Evolutionary conservation across 2,797 vertebrate genomes (phyloP).

Genomic region (Poeciliopsis infans): DNA sequence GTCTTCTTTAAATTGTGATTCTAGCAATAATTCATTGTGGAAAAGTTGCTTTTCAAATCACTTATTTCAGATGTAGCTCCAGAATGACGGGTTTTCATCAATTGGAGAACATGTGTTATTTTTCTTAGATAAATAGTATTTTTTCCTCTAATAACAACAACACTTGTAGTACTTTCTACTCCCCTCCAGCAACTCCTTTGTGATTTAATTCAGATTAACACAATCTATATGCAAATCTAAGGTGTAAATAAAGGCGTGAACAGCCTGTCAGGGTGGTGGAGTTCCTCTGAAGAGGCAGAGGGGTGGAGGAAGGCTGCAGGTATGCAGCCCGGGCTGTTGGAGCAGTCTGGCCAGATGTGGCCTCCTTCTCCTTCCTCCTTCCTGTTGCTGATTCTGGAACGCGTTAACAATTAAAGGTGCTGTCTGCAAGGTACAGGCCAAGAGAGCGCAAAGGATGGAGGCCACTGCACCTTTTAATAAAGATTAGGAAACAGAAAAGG

Average conservation of each 20-base stretch:
- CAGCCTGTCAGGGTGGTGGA: neutral
- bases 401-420: neutral
- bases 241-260: neutral
- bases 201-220: neutral
- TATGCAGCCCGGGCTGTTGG: conserved; percentile 75
- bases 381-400: neutral
- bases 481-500: neutral
- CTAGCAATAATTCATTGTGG: neutral
- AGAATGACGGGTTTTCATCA: neutral
- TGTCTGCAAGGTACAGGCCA: neutral
- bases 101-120: neutral
- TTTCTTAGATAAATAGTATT: neutral
- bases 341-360: conserved; percentile 58
- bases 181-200: neutral
- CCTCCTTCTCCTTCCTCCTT: neutral
- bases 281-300: conserved; percentile 16
- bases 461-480: neutral
- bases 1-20: neutral
- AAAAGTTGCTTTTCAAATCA: neutral
- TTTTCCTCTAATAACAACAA: neutral
- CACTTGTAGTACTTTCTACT: neutral
- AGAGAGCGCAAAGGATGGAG: neutral
- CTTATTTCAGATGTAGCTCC: neutral
- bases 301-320: conserved; percentile 49
- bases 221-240: neutral